A percentile compares a stretch with the other conserved stretches of the same genome.
phyloP scores from a whole-genome alignment of 1,140 invertebrate species.

The Euwallacea fornicatus region DNA sequence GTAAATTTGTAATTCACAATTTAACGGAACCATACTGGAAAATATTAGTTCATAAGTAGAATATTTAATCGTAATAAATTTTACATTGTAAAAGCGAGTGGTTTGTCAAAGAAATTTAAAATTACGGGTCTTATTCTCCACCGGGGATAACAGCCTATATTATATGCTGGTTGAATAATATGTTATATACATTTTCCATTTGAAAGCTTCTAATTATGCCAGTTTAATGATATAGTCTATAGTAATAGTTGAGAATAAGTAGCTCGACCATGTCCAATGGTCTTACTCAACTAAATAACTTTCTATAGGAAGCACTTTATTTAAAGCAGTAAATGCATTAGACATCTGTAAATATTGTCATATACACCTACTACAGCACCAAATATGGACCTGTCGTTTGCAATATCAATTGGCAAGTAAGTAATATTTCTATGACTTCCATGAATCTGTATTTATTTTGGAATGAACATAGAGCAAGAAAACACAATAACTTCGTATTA shows the following conservation, averaged over 20 bases:
- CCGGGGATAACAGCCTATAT: no score
- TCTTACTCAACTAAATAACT: not conserved
- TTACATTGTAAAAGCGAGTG: no score
- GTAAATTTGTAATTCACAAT: no score
- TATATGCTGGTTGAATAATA: no score
- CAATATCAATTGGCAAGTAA: constrained; percentile 19
- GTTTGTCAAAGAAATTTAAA: no score
- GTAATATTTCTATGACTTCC: constrained; percentile 6
- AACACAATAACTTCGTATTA: not conserved
- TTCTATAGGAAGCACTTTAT: not conserved
- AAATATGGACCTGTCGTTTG: constrained; percentile 18
- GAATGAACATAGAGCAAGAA: no score
- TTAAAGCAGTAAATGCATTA: constrained; percentile 8
- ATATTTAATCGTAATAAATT: no score
- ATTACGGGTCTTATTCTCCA: no score
- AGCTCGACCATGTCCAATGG: not conserved
- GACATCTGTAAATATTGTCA: constrained; percentile 13
- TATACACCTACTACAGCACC: constrained; percentile 14
- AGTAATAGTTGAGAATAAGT: not conserved
- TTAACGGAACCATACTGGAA: no score
- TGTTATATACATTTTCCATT: not conserved
- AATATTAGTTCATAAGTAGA: no score
- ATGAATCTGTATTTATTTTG: not conserved
- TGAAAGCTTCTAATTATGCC: not conserved
- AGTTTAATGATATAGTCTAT: not conserved